Percentiles rank a stretch among this genome's conserved stretches.
These are phyloP conservation scores for Mamestra configurata DNA, from an alignment of 1,140 invertebrate genomes.

Conservation along the genomic window DNA sequence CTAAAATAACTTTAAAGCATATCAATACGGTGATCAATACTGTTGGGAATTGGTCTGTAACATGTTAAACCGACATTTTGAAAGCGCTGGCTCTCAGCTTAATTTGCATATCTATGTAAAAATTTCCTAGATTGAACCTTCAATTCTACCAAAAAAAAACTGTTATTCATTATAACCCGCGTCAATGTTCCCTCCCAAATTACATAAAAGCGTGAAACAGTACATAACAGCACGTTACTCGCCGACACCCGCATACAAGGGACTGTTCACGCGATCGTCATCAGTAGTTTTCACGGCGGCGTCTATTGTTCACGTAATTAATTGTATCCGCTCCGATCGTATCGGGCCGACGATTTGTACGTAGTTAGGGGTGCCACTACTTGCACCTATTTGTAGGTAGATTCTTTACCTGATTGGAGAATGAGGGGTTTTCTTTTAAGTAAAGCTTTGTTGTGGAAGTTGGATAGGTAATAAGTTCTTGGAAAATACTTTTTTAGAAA, in stretches of 20 bases:
- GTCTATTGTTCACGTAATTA: slow-evolving; percentile 51
- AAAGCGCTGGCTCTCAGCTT: too few species aligned
- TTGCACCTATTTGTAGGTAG: background rate
- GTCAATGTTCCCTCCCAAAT: background rate
- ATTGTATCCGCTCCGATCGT: slow-evolving; percentile 51
- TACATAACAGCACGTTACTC: background rate
- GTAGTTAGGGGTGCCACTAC: slow-evolving; percentile 24
- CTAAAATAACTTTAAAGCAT: too few species aligned
- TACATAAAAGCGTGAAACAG: background rate
- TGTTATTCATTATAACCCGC: background rate
- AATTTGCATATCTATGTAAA: too few species aligned
- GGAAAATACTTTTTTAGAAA: too few species aligned
- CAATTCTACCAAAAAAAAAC: background rate
- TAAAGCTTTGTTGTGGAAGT: background rate
- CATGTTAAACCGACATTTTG: too few species aligned
- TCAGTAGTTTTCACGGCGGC: slow-evolving; percentile 20
- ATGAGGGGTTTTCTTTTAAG: background rate
- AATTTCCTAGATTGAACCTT: background rate
- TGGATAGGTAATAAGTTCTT: background rate
- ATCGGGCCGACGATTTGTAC: slow-evolving; percentile 46
- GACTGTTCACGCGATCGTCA: slow-evolving; percentile 46
- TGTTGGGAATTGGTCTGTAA: too few species aligned
- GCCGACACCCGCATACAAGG: background rate
- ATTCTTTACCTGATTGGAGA: background rate
- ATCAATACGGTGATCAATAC: too few species aligned